Base-by-base conservation (phyloP, 2,797 vertebrate species). In the Vireo griseus region DNA sequence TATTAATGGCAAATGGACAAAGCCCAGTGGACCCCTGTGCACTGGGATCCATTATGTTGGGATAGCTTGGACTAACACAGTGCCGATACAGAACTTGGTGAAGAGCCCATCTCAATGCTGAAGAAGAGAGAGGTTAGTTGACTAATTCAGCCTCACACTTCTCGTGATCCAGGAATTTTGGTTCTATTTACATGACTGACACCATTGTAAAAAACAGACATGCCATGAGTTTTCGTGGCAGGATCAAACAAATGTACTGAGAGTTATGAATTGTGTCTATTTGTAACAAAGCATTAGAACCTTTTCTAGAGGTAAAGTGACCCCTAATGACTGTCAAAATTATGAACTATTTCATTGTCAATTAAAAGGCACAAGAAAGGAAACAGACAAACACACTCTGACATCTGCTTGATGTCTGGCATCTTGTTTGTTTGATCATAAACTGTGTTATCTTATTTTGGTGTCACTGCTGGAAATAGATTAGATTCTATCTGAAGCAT, bases 401-500 rank as follows among this genome's bases (percentile, higher is more conserved):
- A 58, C 39, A 51, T 89, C 61, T 54, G 5, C 52, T 35, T 33
- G 48, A 57, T n/a, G 40, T 29, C 71, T 78, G 52, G 52, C 8
- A 25, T 89, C 65, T 73, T 87, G 40, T 57, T 88, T 75, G 47
- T 80, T 91, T 85, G 78, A 77, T 89, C 4, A 1, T 59, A 59
- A 84, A 75, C 48, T 77, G 31, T 67, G 40, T 79, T 89, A 79
- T 81, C 55, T 92, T 88, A 92, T 67, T 92, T 83, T 74, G 39
- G 52, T 91, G 88, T 54, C 52, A 45, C 61, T 86, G 72, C 44
- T 94, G n/a, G 81, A 85, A 94, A 82, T n/a, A 74, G 57, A 85
- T 92, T 77, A 87, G 71, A 85, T 88, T 61, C 35, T 87, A 54
- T 67, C 78, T 91, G 42, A 50, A 65, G 42, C 45, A 59, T 18